Conservation (phyloP, 2,888 invertebrate genomes). For the Pheosia gnoma region DNA sequence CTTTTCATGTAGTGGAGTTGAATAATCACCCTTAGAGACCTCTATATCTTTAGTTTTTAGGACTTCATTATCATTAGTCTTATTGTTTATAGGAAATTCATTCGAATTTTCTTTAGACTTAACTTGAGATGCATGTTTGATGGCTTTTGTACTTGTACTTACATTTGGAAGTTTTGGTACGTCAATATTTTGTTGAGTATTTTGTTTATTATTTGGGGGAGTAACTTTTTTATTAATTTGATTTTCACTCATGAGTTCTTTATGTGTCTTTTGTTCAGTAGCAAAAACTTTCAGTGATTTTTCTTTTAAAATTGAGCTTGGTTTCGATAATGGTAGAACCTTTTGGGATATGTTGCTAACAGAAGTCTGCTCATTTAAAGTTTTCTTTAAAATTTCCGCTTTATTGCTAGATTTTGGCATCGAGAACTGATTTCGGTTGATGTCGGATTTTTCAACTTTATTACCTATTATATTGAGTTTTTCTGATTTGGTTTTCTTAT, state of each 20-base stretch:
- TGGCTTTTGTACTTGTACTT: constrained; percentile 1
- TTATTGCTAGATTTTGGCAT: constrained; percentile 20
- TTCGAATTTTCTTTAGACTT: constrained; percentile 11
- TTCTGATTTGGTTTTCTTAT: constrained; percentile 37
- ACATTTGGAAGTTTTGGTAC: neutral
- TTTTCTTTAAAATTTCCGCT: constrained; percentile 4
- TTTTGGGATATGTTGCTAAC: constrained; percentile 6
- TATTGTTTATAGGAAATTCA: constrained; percentile 7
- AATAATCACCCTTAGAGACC: neutral
- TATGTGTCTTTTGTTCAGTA: constrained; percentile 3
- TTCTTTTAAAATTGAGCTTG: neutral
- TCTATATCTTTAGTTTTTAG: neutral
- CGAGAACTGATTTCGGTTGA: constrained; percentile 9
- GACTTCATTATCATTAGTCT: constrained; percentile 12
- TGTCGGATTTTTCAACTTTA: constrained; percentile 9
- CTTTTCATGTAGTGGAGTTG: neutral
- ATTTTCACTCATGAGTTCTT: neutral
- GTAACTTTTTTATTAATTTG: constrained; percentile 3
- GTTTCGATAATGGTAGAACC: neutral
- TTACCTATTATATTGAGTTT: constrained; percentile 24
- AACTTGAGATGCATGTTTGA: constrained; percentile 4
- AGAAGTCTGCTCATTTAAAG: neutral
- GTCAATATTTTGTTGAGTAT: neutral
- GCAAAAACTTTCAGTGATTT: constrained; percentile 2
- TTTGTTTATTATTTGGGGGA: neutral